phyloP scores from a whole-genome alignment of 2,888 invertebrate species.

The Campopleginae sp. region DNA sequence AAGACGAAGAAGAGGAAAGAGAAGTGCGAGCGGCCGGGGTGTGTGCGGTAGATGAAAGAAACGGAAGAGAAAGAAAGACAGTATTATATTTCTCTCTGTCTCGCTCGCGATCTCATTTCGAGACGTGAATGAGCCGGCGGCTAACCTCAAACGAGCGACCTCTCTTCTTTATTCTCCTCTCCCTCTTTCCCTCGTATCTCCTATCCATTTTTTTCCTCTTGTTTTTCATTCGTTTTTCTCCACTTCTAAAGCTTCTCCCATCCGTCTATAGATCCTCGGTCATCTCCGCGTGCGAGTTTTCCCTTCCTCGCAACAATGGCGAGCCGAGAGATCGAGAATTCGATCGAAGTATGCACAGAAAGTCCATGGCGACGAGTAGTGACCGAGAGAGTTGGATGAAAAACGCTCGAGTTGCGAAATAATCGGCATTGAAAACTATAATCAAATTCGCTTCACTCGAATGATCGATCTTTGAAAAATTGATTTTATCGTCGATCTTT shows the following conservation, averaged over 20 bases:
- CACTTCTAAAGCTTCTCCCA: constrained; percentile 44
- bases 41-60: constrained; percentile 63
- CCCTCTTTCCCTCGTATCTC: constrained; percentile 50
- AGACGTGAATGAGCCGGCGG: constrained; percentile 83
- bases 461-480: neutral
- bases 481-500: neutral
- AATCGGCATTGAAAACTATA: neutral
- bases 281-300: constrained; percentile 59
- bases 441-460: neutral
- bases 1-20: constrained; percentile 34
- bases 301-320: constrained; percentile 65
- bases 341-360: constrained; percentile 19
- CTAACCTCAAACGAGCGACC: constrained; percentile 81
- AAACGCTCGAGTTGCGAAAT: neutral
- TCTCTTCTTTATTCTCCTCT: constrained; percentile 62
- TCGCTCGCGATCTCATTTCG: constrained; percentile 68
- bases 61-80: constrained; percentile 64
- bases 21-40: constrained; percentile 26
- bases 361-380: neutral
- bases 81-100: constrained; percentile 50
- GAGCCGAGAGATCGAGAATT: constrained; percentile 42
- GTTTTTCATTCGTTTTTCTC: constrained; percentile 59
- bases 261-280: constrained; percentile 54
- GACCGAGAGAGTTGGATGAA: neutral
- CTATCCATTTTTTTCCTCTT: constrained; percentile 42